Evolutionary conservation across 92 coral and sea anemone genomes (phyloP).

Genomic region (Siderastrea radians): DNA sequence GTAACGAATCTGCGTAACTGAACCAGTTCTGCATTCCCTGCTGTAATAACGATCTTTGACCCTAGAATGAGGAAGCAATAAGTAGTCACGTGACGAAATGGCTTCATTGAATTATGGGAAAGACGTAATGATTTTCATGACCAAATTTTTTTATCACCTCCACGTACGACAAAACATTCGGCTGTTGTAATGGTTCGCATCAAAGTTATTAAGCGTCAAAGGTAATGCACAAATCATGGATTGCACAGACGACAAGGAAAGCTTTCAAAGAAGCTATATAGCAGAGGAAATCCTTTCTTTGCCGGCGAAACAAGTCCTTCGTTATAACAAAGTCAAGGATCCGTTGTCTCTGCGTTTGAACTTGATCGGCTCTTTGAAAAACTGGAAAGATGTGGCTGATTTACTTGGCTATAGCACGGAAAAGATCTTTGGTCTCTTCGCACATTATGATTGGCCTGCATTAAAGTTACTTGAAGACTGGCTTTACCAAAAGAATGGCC

Average conservation of each 20-base stretch:
- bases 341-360: conserved; percentile 27
- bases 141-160: background rate
- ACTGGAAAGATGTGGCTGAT: conserved; percentile 73
- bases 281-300: conserved; percentile 23
- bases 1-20: too few relatives aligned
- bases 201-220: background rate
- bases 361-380: conserved; percentile 49
- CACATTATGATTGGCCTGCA: conserved; percentile 27
- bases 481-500: conserved; percentile 27
- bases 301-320: conserved; percentile 20
- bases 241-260: conserved; percentile 14
- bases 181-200: background rate
- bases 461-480: conserved; percentile 25
- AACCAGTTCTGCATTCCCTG: too few relatives aligned
- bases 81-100: background rate
- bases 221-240: background rate
- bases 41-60: too few relatives aligned
- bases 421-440: conserved; percentile 56
- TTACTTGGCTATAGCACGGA: conserved; percentile 32
- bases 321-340: conserved; percentile 1
- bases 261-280: background rate
- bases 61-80: background rate
- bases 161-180: background rate
- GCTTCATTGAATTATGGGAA: conserved; percentile 12
- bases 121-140: background rate